phyloP scores from a whole-genome alignment of 2,113 vertebrate genomes.

The Trematocara unimaculatum region DNA sequence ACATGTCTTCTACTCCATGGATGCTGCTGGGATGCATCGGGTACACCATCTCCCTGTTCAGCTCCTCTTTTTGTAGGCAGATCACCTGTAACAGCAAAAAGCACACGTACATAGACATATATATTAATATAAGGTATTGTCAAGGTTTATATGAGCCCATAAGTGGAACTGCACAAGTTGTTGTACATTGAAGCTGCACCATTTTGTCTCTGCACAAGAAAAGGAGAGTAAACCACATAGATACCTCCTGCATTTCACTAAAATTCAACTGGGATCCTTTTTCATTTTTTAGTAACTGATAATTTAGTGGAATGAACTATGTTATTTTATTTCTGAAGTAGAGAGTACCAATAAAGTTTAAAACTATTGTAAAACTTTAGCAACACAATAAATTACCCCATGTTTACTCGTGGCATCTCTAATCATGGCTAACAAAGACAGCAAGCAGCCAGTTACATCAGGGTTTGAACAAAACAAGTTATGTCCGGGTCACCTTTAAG shows the following conservation, averaged over 20 bases:
- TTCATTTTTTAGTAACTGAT: background rate
- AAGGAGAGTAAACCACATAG: fast-evolving
- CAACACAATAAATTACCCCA: background rate
- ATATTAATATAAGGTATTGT: background rate
- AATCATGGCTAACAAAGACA: background rate
- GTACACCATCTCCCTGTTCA: slow-evolving; percentile 73
- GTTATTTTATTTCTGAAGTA: background rate
- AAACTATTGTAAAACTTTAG: background rate
- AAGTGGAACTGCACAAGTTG: background rate
- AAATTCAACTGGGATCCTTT: background rate
- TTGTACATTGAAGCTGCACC: background rate
- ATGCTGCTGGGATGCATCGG: slow-evolving; percentile 82
- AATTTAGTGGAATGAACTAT: background rate
- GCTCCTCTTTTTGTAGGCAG: slow-evolving; percentile 60
- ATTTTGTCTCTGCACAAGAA: background rate
- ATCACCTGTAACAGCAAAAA: slow-evolving; percentile 69
- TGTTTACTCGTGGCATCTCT: background rate
- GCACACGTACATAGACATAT: background rate
- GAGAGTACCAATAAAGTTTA: background rate
- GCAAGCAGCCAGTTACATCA: background rate
- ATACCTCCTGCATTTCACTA: background rate
- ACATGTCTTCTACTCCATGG: slow-evolving; percentile 88
- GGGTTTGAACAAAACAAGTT: background rate
- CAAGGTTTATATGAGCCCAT: background rate
- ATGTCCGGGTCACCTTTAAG: background rate